Percentiles rank a stretch among this genome's conserved stretches.
These are phyloP conservation scores for Lepus oiostolus DNA, from an alignment of 2,797 vertebrate species.

Conservation along the genomic window DNA sequence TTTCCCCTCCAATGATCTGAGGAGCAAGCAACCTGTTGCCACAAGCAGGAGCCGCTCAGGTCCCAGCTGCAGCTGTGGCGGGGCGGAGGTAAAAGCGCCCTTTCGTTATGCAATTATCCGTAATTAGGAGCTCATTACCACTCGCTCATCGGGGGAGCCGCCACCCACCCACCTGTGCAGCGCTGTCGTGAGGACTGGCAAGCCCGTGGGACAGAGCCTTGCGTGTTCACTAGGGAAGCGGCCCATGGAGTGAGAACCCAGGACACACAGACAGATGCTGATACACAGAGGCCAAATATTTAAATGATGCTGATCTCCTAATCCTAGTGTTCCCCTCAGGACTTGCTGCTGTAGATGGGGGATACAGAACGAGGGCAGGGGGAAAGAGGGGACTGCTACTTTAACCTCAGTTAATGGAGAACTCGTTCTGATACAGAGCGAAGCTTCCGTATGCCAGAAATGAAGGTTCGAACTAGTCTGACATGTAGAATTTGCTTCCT, in stretches of 20 bases:
- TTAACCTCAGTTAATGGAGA: neutral
- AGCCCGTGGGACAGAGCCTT: slow-evolving; percentile 30
- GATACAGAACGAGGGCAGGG: rapidly evolving
- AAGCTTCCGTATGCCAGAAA: neutral
- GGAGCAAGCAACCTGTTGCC: slow-evolving; percentile 77
- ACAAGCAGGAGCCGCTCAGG: slow-evolving; percentile 69
- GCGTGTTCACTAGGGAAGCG: slow-evolving; percentile 60
- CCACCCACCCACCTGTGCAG: slow-evolving; percentile 77
- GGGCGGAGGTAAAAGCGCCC: slow-evolving; percentile 63
- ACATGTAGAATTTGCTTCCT: neutral
- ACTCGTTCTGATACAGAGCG: neutral
- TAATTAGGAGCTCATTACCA: slow-evolving; percentile 78
- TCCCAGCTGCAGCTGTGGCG: slow-evolving; percentile 73
- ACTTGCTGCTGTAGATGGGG: neutral
- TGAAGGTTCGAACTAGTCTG: neutral
- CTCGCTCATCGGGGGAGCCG: slow-evolving; percentile 59
- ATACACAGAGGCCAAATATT: neutral
- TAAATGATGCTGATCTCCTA: neutral
- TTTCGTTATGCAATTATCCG: slow-evolving; percentile 79
- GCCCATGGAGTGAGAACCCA: neutral
- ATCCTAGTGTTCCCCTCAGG: neutral
- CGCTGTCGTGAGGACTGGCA: neutral
- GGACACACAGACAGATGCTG: neutral
- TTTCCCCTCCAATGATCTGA: slow-evolving; percentile 53
- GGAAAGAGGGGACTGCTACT: neutral